Base-by-base conservation (phyloP, 2,888 invertebrate species). In the Polyploca ridens region DNA sequence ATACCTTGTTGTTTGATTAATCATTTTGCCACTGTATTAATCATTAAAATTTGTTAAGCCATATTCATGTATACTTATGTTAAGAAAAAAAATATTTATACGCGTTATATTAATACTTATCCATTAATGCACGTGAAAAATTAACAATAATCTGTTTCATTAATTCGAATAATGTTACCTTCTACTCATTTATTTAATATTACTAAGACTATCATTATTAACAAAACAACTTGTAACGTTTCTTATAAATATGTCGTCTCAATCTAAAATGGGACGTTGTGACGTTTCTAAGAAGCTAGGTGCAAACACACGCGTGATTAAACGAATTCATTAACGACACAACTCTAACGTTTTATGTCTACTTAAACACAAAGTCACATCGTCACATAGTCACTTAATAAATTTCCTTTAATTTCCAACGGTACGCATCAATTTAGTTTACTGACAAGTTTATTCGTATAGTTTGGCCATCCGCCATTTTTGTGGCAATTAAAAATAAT, bases 401-500 rank as follows among this genome's bases (percentile, higher is more conserved):
- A 81, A 86, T 82, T 71, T 71, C 66, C 68, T 74, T 78, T 77
- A 78, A 82, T 83, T 69, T 67, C 64, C 62, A 62, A 68, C 63
- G 54, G 13, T 74, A 64, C 68, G 69, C 76, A 77, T 76, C 70
- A 75, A 82, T 81, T 71, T 81, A 64, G 71, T 70, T 72, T 65
- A 71, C 70, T 73, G 79, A 81, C 77, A 75, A 77, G 73, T 78
- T 76, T 64, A 64, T 67, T 70, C 74, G 69, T 74, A 75, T 70
- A 70, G 67, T 72, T 77, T 62, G 65, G 41, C 76, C 58, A 64
- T 58, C 62, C 54, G 82, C 82, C 81, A 81, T 83, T 80, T 41
- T 80, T 77, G 67, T 58, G 59, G 72, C 72, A 82, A 82, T 82
- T 81, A 78, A 76, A 79, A 71, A 69, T 81, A 80, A 74, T 76